Evolutionary conservation across 64 coral and sea anemone species (phyloP), one percentile per base, ranked within the genome.

Genomic region (Montipora capricornis): DNA sequence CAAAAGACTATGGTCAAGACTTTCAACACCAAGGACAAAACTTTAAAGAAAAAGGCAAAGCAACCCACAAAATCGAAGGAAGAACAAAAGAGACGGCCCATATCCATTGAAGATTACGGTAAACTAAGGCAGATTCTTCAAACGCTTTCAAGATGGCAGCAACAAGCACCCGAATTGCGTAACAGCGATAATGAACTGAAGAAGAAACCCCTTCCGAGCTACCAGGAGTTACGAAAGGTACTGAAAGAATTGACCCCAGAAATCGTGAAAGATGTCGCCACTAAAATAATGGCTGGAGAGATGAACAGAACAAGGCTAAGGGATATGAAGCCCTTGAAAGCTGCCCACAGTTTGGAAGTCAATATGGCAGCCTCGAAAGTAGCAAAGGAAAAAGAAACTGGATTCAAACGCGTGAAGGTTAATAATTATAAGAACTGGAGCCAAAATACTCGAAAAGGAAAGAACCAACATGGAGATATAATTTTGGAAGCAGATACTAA

Each of bases 241-340:
- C 82, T 84, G 44, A 62, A 84, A 8, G 82, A 84, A 62, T 68
- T 84, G 82, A 84, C 82, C 69, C 82, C 82, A 68, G 44, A 68
- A 68, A 84, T 84, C 62, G 82, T 84, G 2, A 84, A 84, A 49
- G 67, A 84, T 19, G 67, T 84, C 61, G 82, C 82, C 44, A 68
- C 16, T 45, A 67, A 84, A 69, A 84, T 84, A n/a, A 84, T 84
- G 47, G 82, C 82, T 84, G 59, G 62, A n/a, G 82, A 84, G 11
- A 14, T 48, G 5, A 84, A 84, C 82, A 84, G 44, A 48, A 84
- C 82, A 44, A 84, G 44, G 61, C 62, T 84, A 0, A 84, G 82
- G 37, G 82, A 84, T 37, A 69, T 84, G 82, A 70, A 70, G 8
- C 82, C 82, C 44, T 17, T 84, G 16, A 6, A 44, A 17, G 82